Percentiles rank a stretch among this genome's conserved stretches.
phyloP scores from a whole-genome alignment of 2,888 invertebrate genomes.

The Mechanitis mazaeus region DNA sequence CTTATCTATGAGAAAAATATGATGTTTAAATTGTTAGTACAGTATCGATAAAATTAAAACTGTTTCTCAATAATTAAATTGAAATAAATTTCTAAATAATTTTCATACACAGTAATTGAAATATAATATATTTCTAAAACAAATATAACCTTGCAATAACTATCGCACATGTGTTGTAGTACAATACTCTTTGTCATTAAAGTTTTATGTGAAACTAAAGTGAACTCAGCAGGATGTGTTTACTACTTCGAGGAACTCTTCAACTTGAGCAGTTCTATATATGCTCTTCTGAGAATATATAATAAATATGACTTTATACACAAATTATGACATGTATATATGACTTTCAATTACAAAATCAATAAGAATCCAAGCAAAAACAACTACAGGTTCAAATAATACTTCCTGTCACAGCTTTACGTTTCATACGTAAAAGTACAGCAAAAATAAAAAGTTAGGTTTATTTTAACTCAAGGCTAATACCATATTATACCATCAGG shows the following conservation, averaged over 20 bases:
- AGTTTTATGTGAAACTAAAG: conserved; percentile 18
- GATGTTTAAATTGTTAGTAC: no score
- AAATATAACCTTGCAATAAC: not conserved
- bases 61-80: no score
- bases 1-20: no score
- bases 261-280: conserved; percentile 14
- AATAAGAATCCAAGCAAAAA: no score
- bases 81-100: no score
- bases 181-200: no score
- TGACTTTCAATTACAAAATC: no score
- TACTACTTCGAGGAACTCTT: conserved; percentile 26
- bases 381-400: not conserved
- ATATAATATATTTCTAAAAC: no score
- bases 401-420: not conserved
- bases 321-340: no score
- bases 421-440: not conserved
- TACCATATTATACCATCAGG: conserved; percentile 28
- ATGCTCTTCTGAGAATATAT: conserved; percentile 1
- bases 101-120: no score
- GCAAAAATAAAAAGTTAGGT: conserved; percentile 16
- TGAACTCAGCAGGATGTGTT: conserved; percentile 47
- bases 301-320: no score
- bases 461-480: conserved; percentile 26
- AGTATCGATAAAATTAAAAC: no score
- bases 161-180: not conserved